phyloP scores from a whole-genome alignment of 2,797 vertebrate genomes.

The Dromococcyx pavoninus region DNA sequence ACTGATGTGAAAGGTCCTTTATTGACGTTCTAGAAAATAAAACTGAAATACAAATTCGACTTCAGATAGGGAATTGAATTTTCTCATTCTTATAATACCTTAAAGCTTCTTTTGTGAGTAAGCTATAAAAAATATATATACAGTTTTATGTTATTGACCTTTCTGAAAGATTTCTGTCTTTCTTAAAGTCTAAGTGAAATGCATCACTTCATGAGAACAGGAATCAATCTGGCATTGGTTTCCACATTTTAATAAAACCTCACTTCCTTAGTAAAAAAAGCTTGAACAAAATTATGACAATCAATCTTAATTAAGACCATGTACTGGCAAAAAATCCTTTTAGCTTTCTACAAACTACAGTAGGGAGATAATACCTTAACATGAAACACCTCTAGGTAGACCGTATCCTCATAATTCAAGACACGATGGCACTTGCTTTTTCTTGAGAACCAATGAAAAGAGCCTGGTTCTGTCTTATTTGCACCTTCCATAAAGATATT shows the following conservation, averaged over 20 bases:
- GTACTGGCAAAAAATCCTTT: background rate
- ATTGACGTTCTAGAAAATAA: background rate
- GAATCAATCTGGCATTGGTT: background rate
- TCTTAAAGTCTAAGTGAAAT: conserved; percentile 16
- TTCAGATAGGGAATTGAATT: background rate
- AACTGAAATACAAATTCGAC: background rate
- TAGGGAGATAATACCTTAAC: background rate
- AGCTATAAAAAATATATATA: background rate
- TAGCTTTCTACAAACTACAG: background rate
- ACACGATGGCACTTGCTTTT: background rate
- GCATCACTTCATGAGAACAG: background rate
- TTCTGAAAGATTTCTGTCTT: background rate
- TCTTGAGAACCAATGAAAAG: background rate
- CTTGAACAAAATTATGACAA: background rate
- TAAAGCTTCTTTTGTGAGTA: background rate
- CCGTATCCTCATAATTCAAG: background rate
- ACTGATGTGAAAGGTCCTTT: background rate
- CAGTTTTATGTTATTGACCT: background rate
- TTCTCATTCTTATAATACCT: background rate
- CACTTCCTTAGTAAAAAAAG: conserved; percentile 1
- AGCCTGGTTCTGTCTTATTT: background rate
- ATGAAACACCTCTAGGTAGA: background rate
- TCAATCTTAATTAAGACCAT: background rate
- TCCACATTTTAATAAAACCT: background rate
- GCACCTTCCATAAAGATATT: background rate